A percentile compares a stretch with the other conserved stretches of the same genome.
phyloP scores from a whole-genome alignment of 2,113 vertebrate genomes.

The Coptodon rendalli region DNA sequence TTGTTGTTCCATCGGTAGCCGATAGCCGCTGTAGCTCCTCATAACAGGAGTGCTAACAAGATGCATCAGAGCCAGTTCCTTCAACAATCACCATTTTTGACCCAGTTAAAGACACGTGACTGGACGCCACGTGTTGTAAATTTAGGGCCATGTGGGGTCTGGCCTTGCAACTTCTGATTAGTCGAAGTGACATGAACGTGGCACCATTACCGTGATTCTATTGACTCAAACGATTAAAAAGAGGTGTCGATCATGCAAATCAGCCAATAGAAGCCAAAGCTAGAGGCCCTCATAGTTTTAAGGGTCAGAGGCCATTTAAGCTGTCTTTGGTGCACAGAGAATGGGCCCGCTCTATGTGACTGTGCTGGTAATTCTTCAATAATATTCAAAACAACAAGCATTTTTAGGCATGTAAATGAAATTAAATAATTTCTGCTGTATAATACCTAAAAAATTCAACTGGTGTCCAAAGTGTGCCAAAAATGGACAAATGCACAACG shows the following conservation, averaged over 20 bases:
- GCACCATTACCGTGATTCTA: neutral
- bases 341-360: neutral
- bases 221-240: neutral
- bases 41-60: rapidly evolving
- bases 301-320: neutral
- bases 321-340: neutral
- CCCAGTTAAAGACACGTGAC: neutral
- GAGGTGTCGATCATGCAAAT: neutral
- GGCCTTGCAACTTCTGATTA: neutral
- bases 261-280: neutral
- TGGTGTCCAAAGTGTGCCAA: neutral
- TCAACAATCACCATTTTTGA: neutral
- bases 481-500: neutral
- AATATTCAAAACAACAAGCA: neutral
- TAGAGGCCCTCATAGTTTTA: rapidly evolving
- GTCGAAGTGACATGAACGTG: neutral
- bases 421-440: rapidly evolving
- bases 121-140: rapidly evolving
- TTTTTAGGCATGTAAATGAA: neutral
- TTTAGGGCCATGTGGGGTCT: neutral
- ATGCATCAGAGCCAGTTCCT: neutral
- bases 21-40: neutral
- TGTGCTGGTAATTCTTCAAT: neutral
- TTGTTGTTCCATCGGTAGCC: neutral
- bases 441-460: neutral